Base-by-base conservation (phyloP, 2,888 invertebrate genomes). In the Volucella inanis region DNA sequence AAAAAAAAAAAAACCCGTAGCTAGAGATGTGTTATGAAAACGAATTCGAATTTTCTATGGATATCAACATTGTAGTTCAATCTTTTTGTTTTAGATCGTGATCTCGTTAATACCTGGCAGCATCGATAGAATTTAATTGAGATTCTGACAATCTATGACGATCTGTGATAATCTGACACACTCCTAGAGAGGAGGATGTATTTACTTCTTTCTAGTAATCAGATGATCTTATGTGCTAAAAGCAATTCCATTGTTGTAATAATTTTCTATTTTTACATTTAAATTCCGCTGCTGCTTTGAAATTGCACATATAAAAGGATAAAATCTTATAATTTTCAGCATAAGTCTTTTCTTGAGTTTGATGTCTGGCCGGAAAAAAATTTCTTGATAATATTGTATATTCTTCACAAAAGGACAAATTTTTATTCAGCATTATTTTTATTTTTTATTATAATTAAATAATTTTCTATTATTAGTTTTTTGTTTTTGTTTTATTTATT, bases 331-430 rank as follows among this genome's bases (percentile, higher is more conserved):
- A 72, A 61, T 74, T 68, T 45, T 74, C 39, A 14, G 54, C 52
- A 57, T 68, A 67, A 84, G 70, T 84, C 75, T 80, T 80, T 61
- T 78, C 39, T 78, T 80, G 52, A 49, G 64, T 54, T 45, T 70
- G 59, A 59, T 75, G 61, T 75, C 61, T 84, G 84, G 84, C 84
- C 84, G 84, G 84, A 84, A 76, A 52, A 31, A 65, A 50, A 72
- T 50, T 49, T 72, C 8, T 61, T 59, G n/a, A 18, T 64, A 50
- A 54, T 49, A 11, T 62, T 50, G 9, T 47, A 12, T 50, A 18
- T 45, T 62, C 55, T 38, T 54, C 55, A 22, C 61, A 68, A 49
- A 57, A 75, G 57, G 50, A 68, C 43, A 49, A 49, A 15, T 67
- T 41, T 49, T 61, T 39, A 54, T 54, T 39, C 10, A 55, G 39